phyloP scores from a whole-genome alignment of 2,797 vertebrate genomes.

The Anguilla obscura region DNA sequence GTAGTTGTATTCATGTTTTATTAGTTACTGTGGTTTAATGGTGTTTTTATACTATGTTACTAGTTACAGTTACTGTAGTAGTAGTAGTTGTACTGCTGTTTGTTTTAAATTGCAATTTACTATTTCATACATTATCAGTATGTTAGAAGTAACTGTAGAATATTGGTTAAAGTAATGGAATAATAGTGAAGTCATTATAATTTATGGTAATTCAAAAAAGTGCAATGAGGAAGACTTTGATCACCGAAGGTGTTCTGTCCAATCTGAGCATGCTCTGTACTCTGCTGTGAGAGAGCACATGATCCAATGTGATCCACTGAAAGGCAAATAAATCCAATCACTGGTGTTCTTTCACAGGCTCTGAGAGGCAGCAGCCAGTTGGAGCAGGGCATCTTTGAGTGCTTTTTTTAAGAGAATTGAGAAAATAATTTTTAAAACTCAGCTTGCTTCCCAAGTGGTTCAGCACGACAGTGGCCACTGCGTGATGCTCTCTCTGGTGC shows the following conservation, averaged over 20 bases:
- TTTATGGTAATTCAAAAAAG: conserved; percentile 6
- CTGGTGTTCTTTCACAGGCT: conserved; percentile 76
- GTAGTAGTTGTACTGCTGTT: conserved; percentile 5
- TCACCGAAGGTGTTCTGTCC: conserved; percentile 65
- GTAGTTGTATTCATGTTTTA: background rate
- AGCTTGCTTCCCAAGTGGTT: conserved; percentile 85
- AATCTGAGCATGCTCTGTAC: conserved; percentile 65
- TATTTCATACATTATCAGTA: background rate
- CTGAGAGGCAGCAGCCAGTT: conserved; percentile 69
- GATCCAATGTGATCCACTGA: conserved; percentile 25
- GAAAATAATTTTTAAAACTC: conserved; percentile 49
- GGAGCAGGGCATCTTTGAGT: conserved; percentile 71
- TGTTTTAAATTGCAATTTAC: background rate
- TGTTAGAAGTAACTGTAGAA: background rate
- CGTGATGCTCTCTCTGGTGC: conserved; percentile 65
- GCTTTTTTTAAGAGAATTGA: conserved; percentile 41
- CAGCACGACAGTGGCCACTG: conserved; percentile 86
- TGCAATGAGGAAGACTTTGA: conserved; percentile 68
- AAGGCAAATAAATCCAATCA: conserved; percentile 44
- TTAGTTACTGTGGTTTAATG: background rate
- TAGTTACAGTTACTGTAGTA: background rate
- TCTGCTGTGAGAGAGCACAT: conserved; percentile 79
- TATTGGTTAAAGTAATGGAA: background rate
- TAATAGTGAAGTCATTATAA: background rate
- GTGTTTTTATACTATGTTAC: background rate